Evolutionary conservation across 2,113 vertebrate species (phyloP), one percentile per base, ranked within the genome.

Genomic region (Oenanthe oenanthe): DNA sequence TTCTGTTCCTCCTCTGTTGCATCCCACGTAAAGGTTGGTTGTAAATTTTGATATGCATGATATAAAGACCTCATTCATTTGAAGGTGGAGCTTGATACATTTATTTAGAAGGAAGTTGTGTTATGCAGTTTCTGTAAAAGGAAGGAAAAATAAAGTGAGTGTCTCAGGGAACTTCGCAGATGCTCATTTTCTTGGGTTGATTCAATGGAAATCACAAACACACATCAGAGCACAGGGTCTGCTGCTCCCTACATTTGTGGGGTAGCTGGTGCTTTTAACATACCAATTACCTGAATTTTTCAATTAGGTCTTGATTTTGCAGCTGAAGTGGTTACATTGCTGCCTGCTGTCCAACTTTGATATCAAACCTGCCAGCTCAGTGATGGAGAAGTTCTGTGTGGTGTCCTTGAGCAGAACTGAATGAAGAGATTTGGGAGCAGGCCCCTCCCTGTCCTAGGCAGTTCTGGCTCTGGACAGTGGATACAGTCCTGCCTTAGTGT

Each of bases 391-490:
- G 25, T 57, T 88, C 40, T 40, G 11, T 4, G 0, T 7, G 17
- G 8, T 40, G n/a, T 56, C 40, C 40, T 38, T 28, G 48, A 43
- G 32, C 28, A 71, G 62, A 65, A 48, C 36, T 71, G 76, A 51
- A 58, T 28, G 66, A 65, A 65, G 45, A 45, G 53, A 26, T 50
- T 7, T 50, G 32, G 25, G 34, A 57, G 9, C 26, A 72, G 43
- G 31, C 8, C 4, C 11, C 11, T 82, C 1, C 0, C 62, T 56
- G 42, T 60, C 67, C 18, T 36, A 2, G 36, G 38, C 2, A 6
- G 8, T 75, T 72, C 19, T 89, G 78, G 16, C 38, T 89, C 34
- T 43, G 25, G 65, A 4, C 56, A 73, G 26, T 47, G 56, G 70
- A 57, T 68, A 10, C 22, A 42, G 13, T 18, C 47, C 14, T 61